Base-by-base conservation (phyloP, 2,888 invertebrate species). In the Arrhopalites spinosus region DNA sequence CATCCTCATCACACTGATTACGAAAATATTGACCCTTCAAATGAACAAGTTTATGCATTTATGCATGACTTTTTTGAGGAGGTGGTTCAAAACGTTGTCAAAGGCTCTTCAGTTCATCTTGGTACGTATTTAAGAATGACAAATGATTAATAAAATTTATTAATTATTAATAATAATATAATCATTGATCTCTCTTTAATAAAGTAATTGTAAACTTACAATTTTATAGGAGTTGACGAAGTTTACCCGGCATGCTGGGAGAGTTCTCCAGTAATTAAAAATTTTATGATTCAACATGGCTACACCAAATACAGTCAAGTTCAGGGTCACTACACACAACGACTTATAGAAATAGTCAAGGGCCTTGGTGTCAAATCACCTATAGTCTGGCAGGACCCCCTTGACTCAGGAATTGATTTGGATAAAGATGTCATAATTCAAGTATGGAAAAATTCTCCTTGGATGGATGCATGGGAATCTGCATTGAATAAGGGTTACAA, bases 301-400 rank as follows among this genome's bases (percentile, higher is more conserved):
- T 91, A 88, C 81, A 84, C 85, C 1, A 84, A 87, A 64, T 86
- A 94, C 20, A 91, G 59, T 27, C 74, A 81, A 74, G 81, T 82
- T 15, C 80, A 93, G 84, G 88, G 89, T 80, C 89, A 90, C 79
- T 94, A 91, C 85, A 89, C 93, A 80, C 87, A 90, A 81, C 87
- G 87, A 76, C 82, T 91, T 11, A 84, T 91, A 1, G 84, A 88
- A 61, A 88, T 90, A 77, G 87, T 89, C 0, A 83, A 85, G 1
- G 80, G 84, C 1, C 83, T 89, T 2, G 86, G 88, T 8, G 85
- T 86, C 2, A 88, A 86, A 53, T n/a, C 86, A 53, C 88, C 90
- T 53, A 87, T 92, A 43, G 91, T 93, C 23, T 94, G 93, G 93
- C 92, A 97, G 87, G 96, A 97, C 87, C 94, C 95, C 0, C 92